A percentile compares a stretch with the other conserved stretches of the same genome.
Evolutionary conservation across 30 jellyfish, hydroid and myxozoan genomes (phyloP).

Genomic region (Haliclystus octoradiatus): DNA sequence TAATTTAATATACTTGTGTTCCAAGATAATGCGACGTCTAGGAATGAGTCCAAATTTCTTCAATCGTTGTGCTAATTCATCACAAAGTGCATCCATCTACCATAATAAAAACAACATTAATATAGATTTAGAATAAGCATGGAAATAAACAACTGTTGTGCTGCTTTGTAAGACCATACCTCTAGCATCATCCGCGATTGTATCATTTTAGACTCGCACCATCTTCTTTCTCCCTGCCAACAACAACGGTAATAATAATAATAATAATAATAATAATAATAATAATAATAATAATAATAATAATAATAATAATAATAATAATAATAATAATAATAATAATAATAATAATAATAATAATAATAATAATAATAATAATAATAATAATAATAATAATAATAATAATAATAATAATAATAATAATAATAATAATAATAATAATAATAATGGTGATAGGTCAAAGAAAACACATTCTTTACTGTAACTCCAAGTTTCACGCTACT

Average conservation of each 20-base stretch:
- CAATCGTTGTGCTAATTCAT: not conserved
- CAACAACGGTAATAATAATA: not conserved
- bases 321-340: not conserved
- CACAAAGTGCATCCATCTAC: not conserved
- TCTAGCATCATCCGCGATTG: slow-evolving; percentile 53
- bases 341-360: not conserved
- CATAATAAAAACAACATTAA: too few species aligned
- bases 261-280: too few species aligned
- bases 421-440: not conserved
- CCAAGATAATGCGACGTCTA: not conserved
- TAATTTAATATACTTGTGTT: not conserved
- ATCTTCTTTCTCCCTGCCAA: slow-evolving; percentile 45
- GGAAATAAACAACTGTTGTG: too few species aligned
- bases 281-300: too few species aligned
- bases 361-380: not conserved
- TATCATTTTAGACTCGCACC: slow-evolving; percentile 64
- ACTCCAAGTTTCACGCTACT: too few species aligned
- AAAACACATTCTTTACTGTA: too few species aligned
- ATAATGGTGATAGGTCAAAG: too few species aligned
- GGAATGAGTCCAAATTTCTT: not conserved
- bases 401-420: not conserved
- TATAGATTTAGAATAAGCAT: too few species aligned
- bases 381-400: not conserved
- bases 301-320: not conserved
- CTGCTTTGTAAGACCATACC: too few species aligned